Evolutionary conservation across 1,140 invertebrate genomes (phyloP), one percentile per base, ranked within the genome.

Genomic region (Brachionus koreanus): DNA sequence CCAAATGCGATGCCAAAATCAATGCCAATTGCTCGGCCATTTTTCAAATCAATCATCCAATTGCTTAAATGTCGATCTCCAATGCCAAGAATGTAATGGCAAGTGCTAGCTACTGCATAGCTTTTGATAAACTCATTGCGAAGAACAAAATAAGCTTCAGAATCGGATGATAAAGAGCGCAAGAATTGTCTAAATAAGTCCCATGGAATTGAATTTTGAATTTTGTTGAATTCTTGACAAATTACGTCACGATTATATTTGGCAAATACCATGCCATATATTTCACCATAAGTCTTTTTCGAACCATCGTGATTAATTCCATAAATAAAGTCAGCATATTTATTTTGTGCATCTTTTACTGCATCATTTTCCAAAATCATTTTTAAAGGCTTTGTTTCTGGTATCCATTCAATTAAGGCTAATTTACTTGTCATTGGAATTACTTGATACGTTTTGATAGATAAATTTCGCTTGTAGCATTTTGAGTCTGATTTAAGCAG

Each of bases 41-140:
- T 92, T 76, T 89, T 88, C 1, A 90, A 84, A 67, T 89, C 89
- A 5, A 94, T 87, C 76, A 94, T 86, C 82, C 89, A 91, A 86
- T 94, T 95, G 1, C 89, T 87, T 49, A 93, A 87, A 89, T 95
- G 93, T 6, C 93, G 88, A 87, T 95, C 93, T n/a, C 93, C 93
- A 82, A 95, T 92, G 25, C 91, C 90, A 12, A 93, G 84, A 6
- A 93, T 86, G 92, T 92, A 93, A 65, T 93, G 92, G 23, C 89
- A 89, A 2, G 91, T 87, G 83, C 90, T 92, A 86, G 92, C 89
- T 0, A 90, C 89, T 2, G 91, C 91, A 85, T 93, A 91, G 19
- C 84, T 85, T 79, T 81, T 87, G 0, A 90, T 88, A 85, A 92
- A 92, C 83, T 90, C 90, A 46, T 89, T 89, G 19, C 91, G 87